Evolutionary conservation across 2,113 vertebrate genomes (phyloP).

Genomic region (Lucifuga dentata): DNA sequence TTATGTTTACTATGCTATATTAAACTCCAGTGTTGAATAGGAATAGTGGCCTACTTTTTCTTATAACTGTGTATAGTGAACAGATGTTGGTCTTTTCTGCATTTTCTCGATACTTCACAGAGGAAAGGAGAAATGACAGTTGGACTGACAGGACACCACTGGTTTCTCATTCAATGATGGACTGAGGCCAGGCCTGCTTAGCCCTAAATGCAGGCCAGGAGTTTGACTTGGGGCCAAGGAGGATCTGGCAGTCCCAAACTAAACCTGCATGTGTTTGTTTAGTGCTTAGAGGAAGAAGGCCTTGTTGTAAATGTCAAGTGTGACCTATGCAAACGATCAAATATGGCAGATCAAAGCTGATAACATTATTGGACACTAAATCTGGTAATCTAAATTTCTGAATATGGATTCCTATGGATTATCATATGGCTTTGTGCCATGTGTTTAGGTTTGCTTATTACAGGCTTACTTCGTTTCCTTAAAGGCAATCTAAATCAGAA

Average conservation of each 20-base stretch:
- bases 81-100: neutral
- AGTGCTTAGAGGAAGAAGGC: constrained; percentile 6
- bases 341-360: neutral
- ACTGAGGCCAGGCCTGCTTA: constrained; percentile 27
- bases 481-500: neutral
- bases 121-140: constrained; percentile 11
- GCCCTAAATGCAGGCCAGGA: constrained; percentile 38
- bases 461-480: neutral
- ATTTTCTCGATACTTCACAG: constrained; percentile 4
- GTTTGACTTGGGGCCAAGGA: constrained; percentile 37
- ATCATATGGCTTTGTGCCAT: too few relatives aligned
- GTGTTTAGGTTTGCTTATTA: neutral
- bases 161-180: constrained; percentile 37
- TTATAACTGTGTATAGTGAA: neutral
- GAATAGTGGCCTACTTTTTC: too few relatives aligned
- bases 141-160: constrained; percentile 24
- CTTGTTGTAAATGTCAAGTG: constrained; percentile 7
- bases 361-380: too few relatives aligned
- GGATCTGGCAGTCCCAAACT: neutral
- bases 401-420: too few relatives aligned
- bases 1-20: too few relatives aligned
- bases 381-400: too few relatives aligned
- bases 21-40: too few relatives aligned
- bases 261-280: neutral
- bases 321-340: constrained; percentile 7